A percentile compares a stretch with the other conserved stretches of the same genome.
These are phyloP conservation scores for Podilymbus podiceps DNA, from an alignment of 2,113 vertebrate genomes.

Conservation along the genomic window DNA sequence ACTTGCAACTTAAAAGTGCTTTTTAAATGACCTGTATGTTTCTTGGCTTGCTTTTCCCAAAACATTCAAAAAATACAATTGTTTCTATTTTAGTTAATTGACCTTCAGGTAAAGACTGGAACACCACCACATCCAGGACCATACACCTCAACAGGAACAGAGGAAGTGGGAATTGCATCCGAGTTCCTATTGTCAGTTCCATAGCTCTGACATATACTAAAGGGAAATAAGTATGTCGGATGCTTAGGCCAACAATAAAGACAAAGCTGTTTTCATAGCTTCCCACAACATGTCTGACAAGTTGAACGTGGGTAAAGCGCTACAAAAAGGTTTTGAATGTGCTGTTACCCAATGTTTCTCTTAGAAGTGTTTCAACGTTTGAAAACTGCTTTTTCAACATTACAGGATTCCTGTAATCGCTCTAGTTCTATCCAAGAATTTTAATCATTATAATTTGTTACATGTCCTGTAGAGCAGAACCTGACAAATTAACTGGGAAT, in stretches of 20 bases:
- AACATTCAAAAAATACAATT: accelerated
- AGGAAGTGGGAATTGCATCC: background rate
- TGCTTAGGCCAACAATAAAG: background rate
- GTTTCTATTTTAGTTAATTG: background rate
- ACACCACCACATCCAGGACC: background rate
- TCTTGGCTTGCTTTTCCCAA: background rate
- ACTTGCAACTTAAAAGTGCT: background rate
- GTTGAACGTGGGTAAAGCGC: background rate
- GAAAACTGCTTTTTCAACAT: background rate
- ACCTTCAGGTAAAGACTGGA: background rate
- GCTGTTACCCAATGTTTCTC: background rate
- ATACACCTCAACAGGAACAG: background rate
- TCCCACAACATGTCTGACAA: background rate
- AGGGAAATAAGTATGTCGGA: background rate
- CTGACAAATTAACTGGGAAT: background rate
- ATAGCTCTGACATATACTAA: background rate
- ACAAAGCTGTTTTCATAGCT: background rate
- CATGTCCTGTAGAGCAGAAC: background rate
- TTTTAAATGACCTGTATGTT: background rate
- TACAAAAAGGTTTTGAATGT: background rate
- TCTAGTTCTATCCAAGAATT: background rate
- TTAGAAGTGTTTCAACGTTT: background rate
- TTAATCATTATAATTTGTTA: background rate
- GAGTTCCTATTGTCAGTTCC: background rate
- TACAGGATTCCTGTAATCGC: background rate